Evolutionary conservation across 2,113 vertebrate genomes (phyloP), one percentile per base, ranked within the genome.

Genomic region (Mystacornis crossleyi): DNA sequence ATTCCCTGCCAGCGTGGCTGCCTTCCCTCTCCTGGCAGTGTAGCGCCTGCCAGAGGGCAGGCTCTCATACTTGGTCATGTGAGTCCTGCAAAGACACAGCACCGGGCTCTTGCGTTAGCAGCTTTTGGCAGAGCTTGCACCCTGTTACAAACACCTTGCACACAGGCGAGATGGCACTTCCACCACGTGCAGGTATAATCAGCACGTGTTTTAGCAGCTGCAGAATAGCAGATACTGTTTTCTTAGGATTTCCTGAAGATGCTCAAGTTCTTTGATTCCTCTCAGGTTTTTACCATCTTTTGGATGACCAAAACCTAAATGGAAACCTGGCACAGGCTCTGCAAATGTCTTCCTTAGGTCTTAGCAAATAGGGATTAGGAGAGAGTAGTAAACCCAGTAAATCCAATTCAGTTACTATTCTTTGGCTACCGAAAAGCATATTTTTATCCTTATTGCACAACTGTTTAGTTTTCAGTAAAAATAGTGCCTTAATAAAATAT

Each of bases 11-110:
- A 99, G 2, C 0, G 97, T 89, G 34, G 88, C 95, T 92, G 98
- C 98, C 85, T 93, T 99, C 72, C 97, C 97, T 86, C 92, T 98
- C 23, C 83, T 97, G 4, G 97, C 98, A 38, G 96, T 62, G 10
- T 98, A 98, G 9, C 97, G 97, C 69, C 98, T 97, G 79, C 99
- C 99, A 0, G 98, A 98, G 3, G 98, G 95, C 33, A 99, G 89
- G 29, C 98, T 98, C 95, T 99, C 99, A 4, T 99, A 99, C 90
- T 98, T 99, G 20, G 97, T 98, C 95, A 98, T 45, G 1, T 91
- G 94, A 86, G 98, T 98, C 96, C 99, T 99, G 95, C 13, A 31
- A 87, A 73, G 91, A 69, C 66, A 93, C 72, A 65, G 28, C 9
- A 5, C 2, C 12, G 10, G 8, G n/a, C 45, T 45, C 36, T 24